Evolutionary conservation across 2,888 invertebrate genomes (phyloP).

Genomic region (Hecatera dysodea): DNA sequence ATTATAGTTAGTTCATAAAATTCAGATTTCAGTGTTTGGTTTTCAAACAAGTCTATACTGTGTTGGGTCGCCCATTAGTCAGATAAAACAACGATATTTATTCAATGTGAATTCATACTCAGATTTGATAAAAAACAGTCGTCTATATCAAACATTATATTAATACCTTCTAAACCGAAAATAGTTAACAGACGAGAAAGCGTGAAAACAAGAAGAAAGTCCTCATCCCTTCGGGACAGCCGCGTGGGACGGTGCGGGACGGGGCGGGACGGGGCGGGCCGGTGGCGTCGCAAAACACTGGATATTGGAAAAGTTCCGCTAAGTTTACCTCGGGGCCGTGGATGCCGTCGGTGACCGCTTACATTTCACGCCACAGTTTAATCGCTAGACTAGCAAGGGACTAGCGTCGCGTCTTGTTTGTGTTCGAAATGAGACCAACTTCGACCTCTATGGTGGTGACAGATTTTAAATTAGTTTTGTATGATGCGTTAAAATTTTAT

Average conservation of each 20-base stretch:
- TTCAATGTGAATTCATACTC: too few species aligned
- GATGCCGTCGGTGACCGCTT: conserved; percentile 38
- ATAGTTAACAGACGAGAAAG: neutral
- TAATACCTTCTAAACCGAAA: neutral
- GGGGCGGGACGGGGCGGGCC: neutral
- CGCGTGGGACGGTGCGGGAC: conserved; percentile 1
- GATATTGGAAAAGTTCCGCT: conserved; percentile 65
- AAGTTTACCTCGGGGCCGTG: conserved; percentile 48
- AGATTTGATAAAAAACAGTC: too few species aligned
- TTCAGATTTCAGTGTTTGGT: too few species aligned
- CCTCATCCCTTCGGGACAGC: conserved; percentile 8
- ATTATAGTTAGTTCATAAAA: too few species aligned
- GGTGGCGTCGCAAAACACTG: conserved; percentile 36
- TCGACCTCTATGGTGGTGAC: neutral
- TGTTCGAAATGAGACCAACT: conserved; percentile 16
- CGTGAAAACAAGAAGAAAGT: conserved; percentile 19
- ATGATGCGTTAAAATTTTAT: neutral
- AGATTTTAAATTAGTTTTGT: neutral
- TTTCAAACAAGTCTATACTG: too few species aligned
- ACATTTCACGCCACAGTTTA: conserved; percentile 48
- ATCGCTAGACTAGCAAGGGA: conserved; percentile 27
- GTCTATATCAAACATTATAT: too few species aligned
- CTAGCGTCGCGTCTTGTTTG: conserved; percentile 2
- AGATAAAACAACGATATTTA: too few species aligned
- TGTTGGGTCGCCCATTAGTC: too few species aligned